These are phyloP conservation scores for Pongo abelii DNA, from an alignment of 2,113 vertebrate species.

Conservation along the genomic window DNA sequence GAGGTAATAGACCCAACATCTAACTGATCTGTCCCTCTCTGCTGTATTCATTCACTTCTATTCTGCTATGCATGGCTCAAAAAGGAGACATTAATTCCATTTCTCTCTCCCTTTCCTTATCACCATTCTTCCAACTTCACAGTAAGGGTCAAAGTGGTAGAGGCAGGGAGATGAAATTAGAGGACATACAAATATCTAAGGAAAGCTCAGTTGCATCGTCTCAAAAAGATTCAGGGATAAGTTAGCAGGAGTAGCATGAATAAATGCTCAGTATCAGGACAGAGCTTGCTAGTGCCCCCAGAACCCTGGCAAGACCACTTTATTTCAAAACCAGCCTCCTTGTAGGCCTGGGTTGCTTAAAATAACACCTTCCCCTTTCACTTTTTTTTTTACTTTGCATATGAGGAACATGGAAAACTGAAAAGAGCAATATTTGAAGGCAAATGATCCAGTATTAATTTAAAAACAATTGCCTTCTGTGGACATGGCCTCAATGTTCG, in stretches of 20 bases:
- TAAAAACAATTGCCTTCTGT: not conserved
- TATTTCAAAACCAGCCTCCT: not conserved
- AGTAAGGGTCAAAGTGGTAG: fast-evolving
- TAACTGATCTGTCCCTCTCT: not conserved
- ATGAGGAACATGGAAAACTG: not conserved
- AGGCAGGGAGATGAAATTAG: fast-evolving
- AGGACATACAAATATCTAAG: not conserved
- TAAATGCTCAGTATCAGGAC: not conserved
- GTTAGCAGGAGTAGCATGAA: too few relatives aligned
- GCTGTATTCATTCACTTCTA: not conserved
- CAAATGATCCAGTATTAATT: constrained; percentile 31
- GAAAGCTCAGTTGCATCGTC: not conserved
- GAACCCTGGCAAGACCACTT: fast-evolving
- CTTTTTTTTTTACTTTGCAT: not conserved
- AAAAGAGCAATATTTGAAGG: not conserved
- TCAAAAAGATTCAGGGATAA: not conserved
- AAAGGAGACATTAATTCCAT: not conserved
- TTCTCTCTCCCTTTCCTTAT: not conserved
- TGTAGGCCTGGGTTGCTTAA: fast-evolving
- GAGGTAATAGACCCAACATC: not conserved
- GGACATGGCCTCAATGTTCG: not conserved
- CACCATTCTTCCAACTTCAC: not conserved
- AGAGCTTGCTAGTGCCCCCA: fast-evolving
- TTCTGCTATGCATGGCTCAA: not conserved
- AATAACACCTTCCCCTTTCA: not conserved